phyloP scores from a whole-genome alignment of 2,797 vertebrate genomes.

The Sorex maritimensis region DNA sequence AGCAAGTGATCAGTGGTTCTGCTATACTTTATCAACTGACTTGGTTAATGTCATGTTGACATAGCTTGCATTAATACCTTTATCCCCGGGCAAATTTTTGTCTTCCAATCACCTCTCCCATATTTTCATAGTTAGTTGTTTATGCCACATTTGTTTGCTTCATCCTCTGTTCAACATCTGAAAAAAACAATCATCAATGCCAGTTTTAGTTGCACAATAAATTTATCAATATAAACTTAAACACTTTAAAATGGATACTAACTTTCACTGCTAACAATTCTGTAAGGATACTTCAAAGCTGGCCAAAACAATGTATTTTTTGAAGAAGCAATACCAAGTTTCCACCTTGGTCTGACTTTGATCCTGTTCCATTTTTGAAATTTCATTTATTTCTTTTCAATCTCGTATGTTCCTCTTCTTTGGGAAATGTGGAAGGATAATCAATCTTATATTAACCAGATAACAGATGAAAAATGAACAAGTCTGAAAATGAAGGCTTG shows the following conservation, averaged over 20 bases:
- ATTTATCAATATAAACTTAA: conserved; percentile 32
- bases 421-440: conserved; percentile 50
- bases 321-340: conserved; percentile 68
- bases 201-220: conserved; percentile 69
- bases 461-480: conserved; percentile 53
- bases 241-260: conserved; percentile 65
- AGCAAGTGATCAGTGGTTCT: conserved; percentile 46
- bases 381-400: conserved; percentile 62
- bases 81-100: conserved; percentile 78
- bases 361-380: conserved; percentile 39
- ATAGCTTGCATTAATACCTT: conserved; percentile 83
- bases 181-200: conserved; percentile 50
- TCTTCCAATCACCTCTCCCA: conserved; percentile 81
- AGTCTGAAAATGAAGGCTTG: neutral
- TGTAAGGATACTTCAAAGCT: conserved; percentile 54
- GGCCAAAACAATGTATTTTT: conserved; percentile 22
- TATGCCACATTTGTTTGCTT: conserved; percentile 10
- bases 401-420: conserved; percentile 50
- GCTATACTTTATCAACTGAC: conserved; percentile 18
- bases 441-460: conserved; percentile 47
- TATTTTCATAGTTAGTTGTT: conserved; percentile 78
- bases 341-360: conserved; percentile 56
- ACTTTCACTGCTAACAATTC: conserved; percentile 64
- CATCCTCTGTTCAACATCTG: conserved; percentile 58
- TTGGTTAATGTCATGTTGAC: conserved; percentile 84